Percentiles rank a stretch among this genome's conserved stretches.
Conservation (phyloP, 2,888 invertebrate genomes). For the Cloeon dipterum region DNA sequence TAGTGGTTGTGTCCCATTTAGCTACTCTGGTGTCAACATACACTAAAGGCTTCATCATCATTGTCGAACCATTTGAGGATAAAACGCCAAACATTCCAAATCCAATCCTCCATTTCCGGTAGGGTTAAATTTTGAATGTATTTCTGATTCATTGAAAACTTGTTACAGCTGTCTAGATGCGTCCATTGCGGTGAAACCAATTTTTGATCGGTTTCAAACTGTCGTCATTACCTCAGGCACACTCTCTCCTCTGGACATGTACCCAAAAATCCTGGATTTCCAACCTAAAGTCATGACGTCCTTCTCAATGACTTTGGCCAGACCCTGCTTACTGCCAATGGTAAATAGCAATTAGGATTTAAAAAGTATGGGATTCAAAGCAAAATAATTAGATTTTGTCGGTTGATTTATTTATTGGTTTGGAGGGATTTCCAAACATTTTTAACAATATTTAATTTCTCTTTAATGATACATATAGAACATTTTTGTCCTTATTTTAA, state of each 20-base stretch:
- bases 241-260: conserved; percentile 95
- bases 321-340: conserved; percentile 92
- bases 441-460: too few relatives aligned
- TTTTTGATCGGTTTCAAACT: conserved; percentile 88
- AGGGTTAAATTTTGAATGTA: conserved; percentile 10
- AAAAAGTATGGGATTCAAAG: too few relatives aligned
- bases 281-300: conserved; percentile 91
- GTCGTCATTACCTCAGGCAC: conserved; percentile 98
- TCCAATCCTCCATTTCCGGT: conserved; percentile 61
- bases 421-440: too few relatives aligned
- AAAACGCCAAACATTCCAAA: conserved; percentile 75
- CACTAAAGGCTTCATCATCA: conserved; percentile 90
- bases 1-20: conserved; percentile 58
- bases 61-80: conserved; percentile 95
- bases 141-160: conserved; percentile 2
- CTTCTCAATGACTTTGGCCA: conserved; percentile 93
- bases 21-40: conserved; percentile 94
- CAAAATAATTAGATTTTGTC: too few relatives aligned
- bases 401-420: too few relatives aligned
- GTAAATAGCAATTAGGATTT: too few relatives aligned
- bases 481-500: too few relatives aligned
- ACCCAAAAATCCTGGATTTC: conserved; percentile 96
- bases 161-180: conserved; percentile 85
- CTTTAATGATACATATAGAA: too few relatives aligned
- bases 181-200: conserved; percentile 92